A percentile compares a stretch with the other conserved stretches of the same genome.
phyloP scores from a whole-genome alignment of 2,113 vertebrate species.

The Menidia beryllina region DNA sequence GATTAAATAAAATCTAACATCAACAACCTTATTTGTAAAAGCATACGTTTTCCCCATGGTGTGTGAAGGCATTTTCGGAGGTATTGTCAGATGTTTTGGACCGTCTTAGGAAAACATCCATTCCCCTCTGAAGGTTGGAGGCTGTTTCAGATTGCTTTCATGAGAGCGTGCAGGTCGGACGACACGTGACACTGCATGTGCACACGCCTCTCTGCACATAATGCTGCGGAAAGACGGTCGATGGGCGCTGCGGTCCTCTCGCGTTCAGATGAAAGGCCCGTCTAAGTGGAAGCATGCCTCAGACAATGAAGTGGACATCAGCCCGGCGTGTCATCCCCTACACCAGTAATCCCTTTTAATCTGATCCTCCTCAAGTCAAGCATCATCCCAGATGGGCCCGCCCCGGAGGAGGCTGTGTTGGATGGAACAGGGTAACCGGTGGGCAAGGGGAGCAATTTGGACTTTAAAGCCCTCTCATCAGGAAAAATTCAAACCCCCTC shows the following conservation, averaged over 20 bases:
- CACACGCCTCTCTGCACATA: neutral
- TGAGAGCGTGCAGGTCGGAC: neutral
- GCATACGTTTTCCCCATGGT: neutral
- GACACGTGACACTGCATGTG: conserved; percentile 4
- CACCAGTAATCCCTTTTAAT: conserved; percentile 44
- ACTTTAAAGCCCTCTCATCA: neutral
- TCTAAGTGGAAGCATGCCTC: conserved; percentile 44
- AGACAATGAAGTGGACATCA: conserved; percentile 45
- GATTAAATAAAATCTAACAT: no score
- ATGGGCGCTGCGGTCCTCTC: conserved; percentile 13
- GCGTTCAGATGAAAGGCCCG: conserved; percentile 34
- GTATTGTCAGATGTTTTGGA: neutral
- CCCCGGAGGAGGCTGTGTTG: conserved; percentile 23
- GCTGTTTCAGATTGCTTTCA: neutral
- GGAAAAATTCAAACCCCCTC: conserved; percentile 11
- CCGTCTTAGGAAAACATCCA: neutral
- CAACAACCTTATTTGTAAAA: no score
- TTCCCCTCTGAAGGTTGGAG: neutral
- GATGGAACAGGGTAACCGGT: neutral
- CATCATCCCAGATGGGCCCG: conserved; percentile 42
- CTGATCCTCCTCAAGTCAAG: conserved; percentile 19
- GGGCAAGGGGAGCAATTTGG: neutral
- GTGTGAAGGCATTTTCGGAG: conserved; percentile 1
- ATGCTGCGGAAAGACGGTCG: neutral
- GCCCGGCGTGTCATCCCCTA: conserved; percentile 18